phyloP scores from a whole-genome alignment of 2,797 vertebrate genomes.

The Sebastes reedi region DNA sequence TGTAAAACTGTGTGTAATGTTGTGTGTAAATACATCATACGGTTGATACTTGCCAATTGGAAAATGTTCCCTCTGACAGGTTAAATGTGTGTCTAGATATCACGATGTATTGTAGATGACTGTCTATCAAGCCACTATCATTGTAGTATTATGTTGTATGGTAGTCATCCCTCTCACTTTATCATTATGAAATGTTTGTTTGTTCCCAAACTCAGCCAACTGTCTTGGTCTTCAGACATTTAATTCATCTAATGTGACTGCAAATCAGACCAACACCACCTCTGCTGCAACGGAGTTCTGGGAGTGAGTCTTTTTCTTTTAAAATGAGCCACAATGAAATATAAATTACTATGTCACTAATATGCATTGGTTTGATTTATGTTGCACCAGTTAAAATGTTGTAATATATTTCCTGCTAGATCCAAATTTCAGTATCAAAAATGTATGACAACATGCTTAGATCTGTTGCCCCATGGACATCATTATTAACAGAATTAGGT shows the following conservation, averaged over 20 bases:
- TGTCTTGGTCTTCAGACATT: slow-evolving; percentile 39
- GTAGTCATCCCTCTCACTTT: neutral
- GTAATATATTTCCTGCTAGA: neutral
- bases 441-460: neutral
- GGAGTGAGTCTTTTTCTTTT: slow-evolving; percentile 62
- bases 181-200: neutral
- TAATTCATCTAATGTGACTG: slow-evolving; percentile 27
- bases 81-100: neutral
- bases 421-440: neutral
- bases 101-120: neutral
- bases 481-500: too few relatives aligned
- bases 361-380: neutral
- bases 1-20: neutral
- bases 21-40: neutral
- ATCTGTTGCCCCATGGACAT: too few relatives aligned
- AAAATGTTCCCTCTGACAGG: neutral
- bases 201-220: slow-evolving; percentile 26
- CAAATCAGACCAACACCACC: slow-evolving; percentile 47
- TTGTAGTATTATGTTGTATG: neutral
- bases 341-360: neutral
- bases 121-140: too few relatives aligned
- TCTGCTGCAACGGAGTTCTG: slow-evolving; percentile 71
- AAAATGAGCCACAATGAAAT: neutral
- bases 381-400: neutral
- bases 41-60: neutral